These are phyloP conservation scores for Cyanistes caeruleus DNA, from an alignment of 2,113 vertebrate species.

Conservation along the genomic window DNA sequence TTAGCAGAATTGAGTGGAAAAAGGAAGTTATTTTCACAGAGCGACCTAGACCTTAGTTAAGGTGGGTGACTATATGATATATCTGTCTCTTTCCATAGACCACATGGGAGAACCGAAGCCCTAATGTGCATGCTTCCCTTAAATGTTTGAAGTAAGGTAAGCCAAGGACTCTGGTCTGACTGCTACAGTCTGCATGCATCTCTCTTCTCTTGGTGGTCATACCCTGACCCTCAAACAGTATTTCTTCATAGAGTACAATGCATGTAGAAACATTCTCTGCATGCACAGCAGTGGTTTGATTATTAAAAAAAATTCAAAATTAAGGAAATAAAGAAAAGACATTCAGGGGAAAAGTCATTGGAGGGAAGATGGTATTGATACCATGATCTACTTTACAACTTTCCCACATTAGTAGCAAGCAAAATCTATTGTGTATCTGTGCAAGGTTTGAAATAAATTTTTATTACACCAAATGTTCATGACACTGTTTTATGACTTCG, in stretches of 20 bases:
- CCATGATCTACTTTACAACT: neutral
- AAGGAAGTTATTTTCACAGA: neutral
- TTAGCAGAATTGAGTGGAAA: neutral
- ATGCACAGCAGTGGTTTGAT: neutral
- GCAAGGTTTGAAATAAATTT: neutral
- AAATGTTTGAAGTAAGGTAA: neutral
- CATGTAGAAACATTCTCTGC: neutral
- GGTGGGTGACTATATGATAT: neutral
- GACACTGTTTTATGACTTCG: neutral
- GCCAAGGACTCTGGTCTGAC: neutral
- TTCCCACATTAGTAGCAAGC: neutral
- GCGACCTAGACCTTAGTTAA: neutral
- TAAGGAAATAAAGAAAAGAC: neutral
- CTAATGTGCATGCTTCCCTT: neutral
- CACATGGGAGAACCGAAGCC: neutral
- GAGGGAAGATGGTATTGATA: neutral
- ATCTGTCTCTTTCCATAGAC: neutral
- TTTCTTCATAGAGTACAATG: neutral
- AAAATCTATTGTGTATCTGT: neutral
- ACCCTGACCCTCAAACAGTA: neutral
- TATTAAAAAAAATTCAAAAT: neutral
- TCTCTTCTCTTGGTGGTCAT: neutral
- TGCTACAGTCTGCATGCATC: accelerated
- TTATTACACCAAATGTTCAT: neutral
- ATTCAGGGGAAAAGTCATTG: neutral